Conservation (phyloP, 2,113 vertebrate genomes). For the Edolisoma coerulescens region DNA sequence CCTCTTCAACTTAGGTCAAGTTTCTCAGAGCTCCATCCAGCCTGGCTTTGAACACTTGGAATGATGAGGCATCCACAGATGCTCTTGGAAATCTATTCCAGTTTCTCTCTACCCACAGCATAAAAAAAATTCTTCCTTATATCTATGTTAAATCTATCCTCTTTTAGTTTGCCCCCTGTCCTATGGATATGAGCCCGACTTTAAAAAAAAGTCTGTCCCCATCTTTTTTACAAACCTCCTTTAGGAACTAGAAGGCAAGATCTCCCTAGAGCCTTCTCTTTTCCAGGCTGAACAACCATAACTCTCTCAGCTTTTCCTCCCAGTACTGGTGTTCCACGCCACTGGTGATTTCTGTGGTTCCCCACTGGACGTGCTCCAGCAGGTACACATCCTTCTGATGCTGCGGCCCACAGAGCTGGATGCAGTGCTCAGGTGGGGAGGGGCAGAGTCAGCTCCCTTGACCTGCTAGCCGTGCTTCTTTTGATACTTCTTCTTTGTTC, state of each 20-base stretch:
- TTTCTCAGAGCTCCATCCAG: not conserved
- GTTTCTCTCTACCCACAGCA: not conserved
- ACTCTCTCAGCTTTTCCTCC: not conserved
- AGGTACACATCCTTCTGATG: not conserved
- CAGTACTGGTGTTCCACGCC: not conserved
- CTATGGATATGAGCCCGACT: not conserved
- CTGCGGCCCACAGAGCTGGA: not conserved
- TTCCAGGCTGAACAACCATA: not conserved
- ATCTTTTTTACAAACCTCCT: not conserved
- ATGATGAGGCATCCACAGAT: not conserved
- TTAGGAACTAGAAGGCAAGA: not conserved
- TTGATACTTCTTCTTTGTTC: not conserved
- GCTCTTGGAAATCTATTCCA: not conserved
- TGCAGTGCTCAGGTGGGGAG: fast-evolving
- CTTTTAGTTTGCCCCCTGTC: not conserved
- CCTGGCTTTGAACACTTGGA: not conserved
- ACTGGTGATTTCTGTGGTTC: not conserved
- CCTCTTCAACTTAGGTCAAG: not conserved
- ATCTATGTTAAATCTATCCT: not conserved
- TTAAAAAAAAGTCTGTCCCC: not conserved
- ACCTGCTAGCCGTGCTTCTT: not conserved
- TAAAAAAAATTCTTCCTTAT: not conserved
- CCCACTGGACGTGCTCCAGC: not conserved
- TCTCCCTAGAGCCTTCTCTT: not conserved
- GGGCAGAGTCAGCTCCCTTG: no score